Evolutionary conservation across 2,888 invertebrate species (phyloP), one percentile per base, ranked within the genome.

Genomic region (Aplocera efformata): DNA sequence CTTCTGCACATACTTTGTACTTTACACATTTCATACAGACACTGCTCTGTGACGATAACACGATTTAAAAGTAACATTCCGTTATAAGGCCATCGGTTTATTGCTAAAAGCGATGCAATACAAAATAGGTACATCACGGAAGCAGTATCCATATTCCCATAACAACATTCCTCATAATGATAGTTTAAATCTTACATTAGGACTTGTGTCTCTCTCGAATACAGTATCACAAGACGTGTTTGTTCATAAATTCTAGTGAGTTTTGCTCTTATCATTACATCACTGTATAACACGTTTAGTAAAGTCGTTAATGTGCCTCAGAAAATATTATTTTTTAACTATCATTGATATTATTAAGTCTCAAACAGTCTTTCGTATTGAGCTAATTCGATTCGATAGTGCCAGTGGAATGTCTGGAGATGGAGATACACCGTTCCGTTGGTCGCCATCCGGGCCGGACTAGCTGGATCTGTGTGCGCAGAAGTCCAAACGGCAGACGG

Each of bases 1-100:
- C 85, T 84, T 85, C 86, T 84, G 85, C 84, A 83, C 84, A 83
- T 70, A 84, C 79, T 83, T 86, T 85, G 85, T 86, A 85, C 84
- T 83, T 81, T 56, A 58, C 47, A 51, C 48, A 46, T 42, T 40
- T 53, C 43, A 50, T 32, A 58, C 54, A 42, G 45, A 42, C 60
- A 61, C 60, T 64, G 62, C 61, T 63, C 56, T 53, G 53, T 37
- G 22, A 55, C 25, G 27, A 41, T 37, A 39, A 21, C 21, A 7
- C 27, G n/a, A 25, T 37, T 33, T 24, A 39, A 27, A 32, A 11
- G 30, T 36, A 20, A 29, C 31, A 39, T 42, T 28, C 28, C 13
- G 13, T 17, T 17, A 34, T 48, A 50, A 53, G 50, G 53, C 48
- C 53, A 26, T 40, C 25, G 5, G 20, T 36, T 44, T 48, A 46